A percentile compares a stretch with the other conserved stretches of the same genome.
Conservation (phyloP, 2,113 vertebrate species). For the Merops nubicus region DNA sequence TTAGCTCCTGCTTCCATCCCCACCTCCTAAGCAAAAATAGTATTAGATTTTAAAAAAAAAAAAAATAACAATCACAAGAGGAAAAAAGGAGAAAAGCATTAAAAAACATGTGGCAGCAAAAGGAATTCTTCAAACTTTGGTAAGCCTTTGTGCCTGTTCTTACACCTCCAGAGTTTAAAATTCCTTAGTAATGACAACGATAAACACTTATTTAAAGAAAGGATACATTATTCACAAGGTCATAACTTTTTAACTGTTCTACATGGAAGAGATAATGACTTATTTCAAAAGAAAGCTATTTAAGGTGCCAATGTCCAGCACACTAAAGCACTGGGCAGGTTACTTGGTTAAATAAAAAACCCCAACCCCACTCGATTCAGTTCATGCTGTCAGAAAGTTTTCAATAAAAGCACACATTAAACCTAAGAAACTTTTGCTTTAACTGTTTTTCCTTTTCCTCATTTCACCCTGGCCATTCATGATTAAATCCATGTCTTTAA, state of each 20-base stretch:
- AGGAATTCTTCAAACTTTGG: neutral
- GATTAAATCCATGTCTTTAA: fast-evolving
- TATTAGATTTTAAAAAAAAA: neutral
- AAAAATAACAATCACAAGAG: neutral
- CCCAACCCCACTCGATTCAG: neutral
- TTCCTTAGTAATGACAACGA: neutral
- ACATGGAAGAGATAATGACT: neutral
- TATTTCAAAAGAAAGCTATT: neutral
- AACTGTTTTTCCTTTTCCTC: no score
- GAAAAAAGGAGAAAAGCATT: neutral
- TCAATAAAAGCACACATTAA: neutral
- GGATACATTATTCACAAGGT: fast-evolving
- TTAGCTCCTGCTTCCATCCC: neutral
- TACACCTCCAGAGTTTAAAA: neutral
- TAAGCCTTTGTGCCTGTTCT: neutral
- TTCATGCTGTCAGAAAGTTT: neutral
- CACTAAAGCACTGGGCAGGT: neutral
- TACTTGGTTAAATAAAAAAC: neutral
- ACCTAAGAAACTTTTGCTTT: neutral
- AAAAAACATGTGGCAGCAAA: neutral
- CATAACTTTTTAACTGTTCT: neutral
- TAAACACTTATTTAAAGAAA: neutral
- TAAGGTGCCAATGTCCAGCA: neutral
- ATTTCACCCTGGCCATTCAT: neutral
- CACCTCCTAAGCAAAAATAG: no score